Conservation (phyloP, 2,113 vertebrate genomes). For the Bettongia penicillata region DNA sequence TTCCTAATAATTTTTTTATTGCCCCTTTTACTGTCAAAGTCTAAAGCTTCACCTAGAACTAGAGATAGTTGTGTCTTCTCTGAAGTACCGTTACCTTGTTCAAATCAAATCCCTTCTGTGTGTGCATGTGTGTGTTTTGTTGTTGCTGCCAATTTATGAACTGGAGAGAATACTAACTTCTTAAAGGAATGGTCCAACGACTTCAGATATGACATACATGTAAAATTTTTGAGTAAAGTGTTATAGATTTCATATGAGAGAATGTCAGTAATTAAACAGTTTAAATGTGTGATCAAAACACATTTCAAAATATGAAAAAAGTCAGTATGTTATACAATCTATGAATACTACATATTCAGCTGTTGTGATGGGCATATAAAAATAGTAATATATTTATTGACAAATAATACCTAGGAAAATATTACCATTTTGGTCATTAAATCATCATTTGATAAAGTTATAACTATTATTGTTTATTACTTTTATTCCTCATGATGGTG, state of each 20-base stretch:
- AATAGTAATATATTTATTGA: not conserved
- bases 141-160: not conserved
- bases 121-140: not conserved
- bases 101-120: not conserved
- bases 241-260: not conserved
- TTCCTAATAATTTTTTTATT: constrained; percentile 27
- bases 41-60: not conserved
- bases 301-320: not conserved
- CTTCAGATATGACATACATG: not conserved
- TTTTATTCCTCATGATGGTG: not conserved
- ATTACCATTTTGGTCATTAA: not conserved
- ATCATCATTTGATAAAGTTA: not conserved
- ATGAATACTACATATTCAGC: not conserved
- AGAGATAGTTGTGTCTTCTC: not conserved
- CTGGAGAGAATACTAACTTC: not conserved
- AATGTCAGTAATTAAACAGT: not conserved
- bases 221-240: not conserved
- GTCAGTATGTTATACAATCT: not conserved
- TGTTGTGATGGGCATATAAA: not conserved
- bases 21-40: constrained; percentile 27
- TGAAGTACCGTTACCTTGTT: not conserved
- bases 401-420: not conserved
- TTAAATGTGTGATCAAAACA: not conserved
- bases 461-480: not conserved
- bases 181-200: not conserved